A percentile compares a stretch with the other conserved stretches of the same genome.
Conservation (phyloP, 2,113 vertebrate species). For the Ibidorhyncha struthersii region DNA sequence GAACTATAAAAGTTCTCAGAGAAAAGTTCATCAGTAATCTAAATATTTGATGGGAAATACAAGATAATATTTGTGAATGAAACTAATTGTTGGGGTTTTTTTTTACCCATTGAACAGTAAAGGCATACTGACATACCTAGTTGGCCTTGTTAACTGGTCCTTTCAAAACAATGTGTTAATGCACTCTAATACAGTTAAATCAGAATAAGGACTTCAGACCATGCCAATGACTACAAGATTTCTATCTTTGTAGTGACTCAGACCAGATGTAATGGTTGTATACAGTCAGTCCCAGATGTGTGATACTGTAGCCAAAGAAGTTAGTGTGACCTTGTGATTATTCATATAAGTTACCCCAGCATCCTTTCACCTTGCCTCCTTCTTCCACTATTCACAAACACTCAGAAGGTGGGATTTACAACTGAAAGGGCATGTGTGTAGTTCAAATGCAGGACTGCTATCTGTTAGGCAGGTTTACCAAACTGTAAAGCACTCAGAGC, state of each 20-base stretch:
- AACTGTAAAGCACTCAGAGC: background rate
- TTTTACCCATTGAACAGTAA: background rate
- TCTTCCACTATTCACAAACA: background rate
- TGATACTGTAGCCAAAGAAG: background rate
- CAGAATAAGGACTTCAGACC: background rate
- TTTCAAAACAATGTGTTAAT: background rate
- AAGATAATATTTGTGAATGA: background rate
- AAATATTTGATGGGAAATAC: background rate
- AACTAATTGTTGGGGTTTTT: background rate
- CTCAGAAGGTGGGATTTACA: background rate
- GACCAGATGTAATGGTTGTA: background rate
- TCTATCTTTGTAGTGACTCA: background rate
- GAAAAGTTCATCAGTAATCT: background rate
- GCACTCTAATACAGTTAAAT: background rate
- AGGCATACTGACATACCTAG: background rate
- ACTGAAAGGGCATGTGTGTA: background rate
- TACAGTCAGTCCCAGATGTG: background rate
- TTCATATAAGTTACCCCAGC: background rate
- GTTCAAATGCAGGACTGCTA: background rate
- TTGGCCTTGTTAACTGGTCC: background rate
- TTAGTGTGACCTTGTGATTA: background rate
- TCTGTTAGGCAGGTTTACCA: background rate
- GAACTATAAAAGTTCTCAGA: background rate
- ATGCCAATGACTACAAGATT: background rate
- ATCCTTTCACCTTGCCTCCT: background rate